A percentile compares a stretch with the other conserved stretches of the same genome.
These are phyloP conservation scores for Lysandra bellargus DNA, from an alignment of 2,888 invertebrate species.

Conservation along the genomic window DNA sequence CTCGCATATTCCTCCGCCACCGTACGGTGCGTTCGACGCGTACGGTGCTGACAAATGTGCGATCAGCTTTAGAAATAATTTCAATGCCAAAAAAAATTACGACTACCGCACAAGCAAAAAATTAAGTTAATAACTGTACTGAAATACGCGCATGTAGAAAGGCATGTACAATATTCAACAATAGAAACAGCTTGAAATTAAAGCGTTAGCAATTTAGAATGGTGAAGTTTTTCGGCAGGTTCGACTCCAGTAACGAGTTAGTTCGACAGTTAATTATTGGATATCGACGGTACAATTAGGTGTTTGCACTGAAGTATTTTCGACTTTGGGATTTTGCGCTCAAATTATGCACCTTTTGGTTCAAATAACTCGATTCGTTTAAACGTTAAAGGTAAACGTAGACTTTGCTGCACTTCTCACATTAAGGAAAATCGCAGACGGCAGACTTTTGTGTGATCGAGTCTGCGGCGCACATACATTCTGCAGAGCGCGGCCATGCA, in stretches of 20 bases:
- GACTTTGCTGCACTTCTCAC: neutral
- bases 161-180: neutral
- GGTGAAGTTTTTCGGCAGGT: neutral
- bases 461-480: too few relatives aligned
- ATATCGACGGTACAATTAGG: neutral
- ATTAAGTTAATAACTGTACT: neutral
- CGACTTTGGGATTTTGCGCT: neutral
- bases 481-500: too few relatives aligned
- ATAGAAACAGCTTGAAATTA: neutral
- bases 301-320: neutral
- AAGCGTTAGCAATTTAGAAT: neutral
- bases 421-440: too few relatives aligned
- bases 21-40: too few relatives aligned
- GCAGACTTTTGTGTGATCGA: too few relatives aligned
- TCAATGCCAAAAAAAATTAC: too few relatives aligned
- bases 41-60: too few relatives aligned
- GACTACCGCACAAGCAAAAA: too few relatives aligned
- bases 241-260: neutral
- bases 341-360: neutral
- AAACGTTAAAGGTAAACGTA: neutral
- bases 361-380: neutral
- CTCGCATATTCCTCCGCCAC: too few relatives aligned
- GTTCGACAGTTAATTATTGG: slow-evolving; percentile 12
- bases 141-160: neutral
- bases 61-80: too few relatives aligned